phyloP scores from a whole-genome alignment of 2,113 vertebrate genomes.

The Atractosteus spatula region DNA sequence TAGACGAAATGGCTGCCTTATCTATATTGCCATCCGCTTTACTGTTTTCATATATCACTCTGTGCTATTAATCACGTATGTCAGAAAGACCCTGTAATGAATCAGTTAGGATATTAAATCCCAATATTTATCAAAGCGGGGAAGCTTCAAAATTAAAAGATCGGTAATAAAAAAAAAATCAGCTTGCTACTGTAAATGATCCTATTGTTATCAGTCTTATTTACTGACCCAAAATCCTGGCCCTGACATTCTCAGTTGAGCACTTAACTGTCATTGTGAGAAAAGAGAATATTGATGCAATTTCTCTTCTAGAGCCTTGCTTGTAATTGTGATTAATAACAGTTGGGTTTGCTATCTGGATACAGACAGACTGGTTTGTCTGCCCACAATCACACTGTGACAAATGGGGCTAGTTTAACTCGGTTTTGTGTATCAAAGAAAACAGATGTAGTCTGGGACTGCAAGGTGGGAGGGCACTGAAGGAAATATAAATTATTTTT shows the following conservation, averaged over 20 bases:
- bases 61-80: constrained; percentile 69
- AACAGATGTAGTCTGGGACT: constrained; percentile 95
- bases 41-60: constrained; percentile 73
- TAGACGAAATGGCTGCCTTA: constrained; percentile 62
- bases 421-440: constrained; percentile 89
- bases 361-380: constrained; percentile 92
- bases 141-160: constrained; percentile 67
- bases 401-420: constrained; percentile 92
- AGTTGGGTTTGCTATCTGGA: constrained; percentile 85
- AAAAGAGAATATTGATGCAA: constrained; percentile 74
- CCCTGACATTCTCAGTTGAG: constrained; percentile 56
- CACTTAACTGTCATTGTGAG: constrained; percentile 52
- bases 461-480: constrained; percentile 72
- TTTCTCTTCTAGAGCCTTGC: constrained; percentile 73
- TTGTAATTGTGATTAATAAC: constrained; percentile 99
- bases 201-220: constrained; percentile 57
- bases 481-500: constrained; percentile 80
- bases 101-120: constrained; percentile 71
- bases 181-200: constrained; percentile 63
- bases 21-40: constrained; percentile 73
- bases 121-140: constrained; percentile 57
- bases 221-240: constrained; percentile 80
- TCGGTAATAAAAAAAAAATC: constrained; percentile 66
- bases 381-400: constrained; percentile 93
- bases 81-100: constrained; percentile 67